Percentiles rank a stretch among this genome's conserved stretches.
These are phyloP conservation scores for Xylota segnis DNA, from an alignment of 2,888 invertebrate genomes.

Conservation along the genomic window DNA sequence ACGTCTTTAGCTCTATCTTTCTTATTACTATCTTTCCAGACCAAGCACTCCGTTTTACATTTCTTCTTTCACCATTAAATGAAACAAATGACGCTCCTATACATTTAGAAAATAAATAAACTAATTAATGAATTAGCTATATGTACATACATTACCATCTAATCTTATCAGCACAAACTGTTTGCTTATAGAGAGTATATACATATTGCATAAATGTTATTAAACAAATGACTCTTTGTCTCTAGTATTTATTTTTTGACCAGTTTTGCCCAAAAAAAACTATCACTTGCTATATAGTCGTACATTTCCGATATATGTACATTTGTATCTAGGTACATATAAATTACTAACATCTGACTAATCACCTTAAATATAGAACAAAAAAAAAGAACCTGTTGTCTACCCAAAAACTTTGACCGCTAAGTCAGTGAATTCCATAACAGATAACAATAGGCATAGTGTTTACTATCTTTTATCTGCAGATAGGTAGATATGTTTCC, in stretches of 20 bases:
- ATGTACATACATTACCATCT: background rate
- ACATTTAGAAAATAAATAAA: background rate
- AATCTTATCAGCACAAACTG: constrained; percentile 31
- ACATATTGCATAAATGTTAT: constrained; percentile 41
- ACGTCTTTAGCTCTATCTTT: background rate
- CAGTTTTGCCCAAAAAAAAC: background rate
- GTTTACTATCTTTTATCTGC: background rate
- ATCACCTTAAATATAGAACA: background rate
- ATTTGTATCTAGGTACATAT: background rate
- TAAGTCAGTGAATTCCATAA: background rate
- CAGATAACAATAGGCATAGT: background rate
- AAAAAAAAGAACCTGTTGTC: background rate
- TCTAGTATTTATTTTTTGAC: background rate
- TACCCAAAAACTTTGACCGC: background rate
- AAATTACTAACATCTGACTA: constrained; percentile 22
- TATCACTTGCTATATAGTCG: background rate
- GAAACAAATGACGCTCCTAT: background rate
- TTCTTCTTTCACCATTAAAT: background rate
- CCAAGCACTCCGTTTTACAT: background rate
- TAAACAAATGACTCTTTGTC: constrained; percentile 52
- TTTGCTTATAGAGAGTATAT: constrained; percentile 7
- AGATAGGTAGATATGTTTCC: background rate
- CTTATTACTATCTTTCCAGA: background rate
- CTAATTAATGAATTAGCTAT: constrained; percentile 3
- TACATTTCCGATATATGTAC: background rate